These are phyloP conservation scores for Heloderma charlesbogerti DNA, from an alignment of 2,113 vertebrate genomes.

Conservation along the genomic window DNA sequence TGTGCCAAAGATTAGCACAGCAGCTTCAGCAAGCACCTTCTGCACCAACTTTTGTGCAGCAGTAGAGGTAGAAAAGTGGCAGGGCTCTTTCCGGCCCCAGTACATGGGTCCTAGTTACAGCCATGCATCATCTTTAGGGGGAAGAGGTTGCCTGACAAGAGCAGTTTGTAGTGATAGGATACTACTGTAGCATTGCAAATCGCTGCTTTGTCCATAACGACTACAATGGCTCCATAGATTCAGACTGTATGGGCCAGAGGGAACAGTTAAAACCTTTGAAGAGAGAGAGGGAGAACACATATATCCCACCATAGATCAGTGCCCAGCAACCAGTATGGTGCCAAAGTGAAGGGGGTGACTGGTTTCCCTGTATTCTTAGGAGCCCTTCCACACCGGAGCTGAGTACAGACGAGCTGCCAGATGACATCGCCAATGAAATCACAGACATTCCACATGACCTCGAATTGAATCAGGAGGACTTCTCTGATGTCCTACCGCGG, in stretches of 20 bases:
- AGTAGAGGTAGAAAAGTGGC: neutral
- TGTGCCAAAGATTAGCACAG: neutral
- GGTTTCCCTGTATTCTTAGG: constrained; percentile 72
- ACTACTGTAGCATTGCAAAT: neutral
- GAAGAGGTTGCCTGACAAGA: neutral
- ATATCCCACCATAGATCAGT: rapidly evolving
- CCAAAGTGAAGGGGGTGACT: constrained; percentile 18
- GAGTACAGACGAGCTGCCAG: constrained; percentile 95
- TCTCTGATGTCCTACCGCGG: constrained; percentile 94
- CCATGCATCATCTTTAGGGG: too few species aligned
- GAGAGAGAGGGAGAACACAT: neutral
- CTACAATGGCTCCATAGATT: neutral
- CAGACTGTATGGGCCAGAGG: neutral
- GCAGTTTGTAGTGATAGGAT: neutral
- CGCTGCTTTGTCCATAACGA: neutral
- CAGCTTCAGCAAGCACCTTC: neutral
- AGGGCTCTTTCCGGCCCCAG: neutral
- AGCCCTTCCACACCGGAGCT: constrained; percentile 96
- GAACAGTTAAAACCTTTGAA: neutral
- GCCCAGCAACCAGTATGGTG: neutral
- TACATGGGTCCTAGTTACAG: neutral
- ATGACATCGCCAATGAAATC: constrained; percentile 98
- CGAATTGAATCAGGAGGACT: constrained; percentile 98
- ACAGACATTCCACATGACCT: constrained; percentile 99
- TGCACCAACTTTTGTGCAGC: neutral